Conservation (phyloP, 1,140 invertebrate species). For the Meteorus sp. region DNA sequence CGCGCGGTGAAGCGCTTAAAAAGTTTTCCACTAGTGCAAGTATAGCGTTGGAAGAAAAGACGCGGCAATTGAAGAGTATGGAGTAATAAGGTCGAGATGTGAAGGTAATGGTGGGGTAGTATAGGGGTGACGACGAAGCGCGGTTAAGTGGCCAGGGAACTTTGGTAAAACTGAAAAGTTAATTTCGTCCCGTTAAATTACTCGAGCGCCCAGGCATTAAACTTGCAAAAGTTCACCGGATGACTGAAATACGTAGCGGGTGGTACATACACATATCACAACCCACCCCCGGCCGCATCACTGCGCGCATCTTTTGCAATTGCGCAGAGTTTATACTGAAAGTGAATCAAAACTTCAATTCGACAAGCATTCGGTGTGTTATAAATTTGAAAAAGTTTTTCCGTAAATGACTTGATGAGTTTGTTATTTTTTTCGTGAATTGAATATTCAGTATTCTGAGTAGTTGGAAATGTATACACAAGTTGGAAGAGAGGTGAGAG, state of each 20-base stretch:
- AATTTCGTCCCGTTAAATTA: conserved; percentile 59
- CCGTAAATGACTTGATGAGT: conserved; percentile 7
- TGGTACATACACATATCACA: background rate
- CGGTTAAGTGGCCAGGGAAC: conserved; percentile 44
- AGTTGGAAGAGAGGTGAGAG: too few relatives aligned
- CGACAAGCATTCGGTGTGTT: conserved; percentile 13
- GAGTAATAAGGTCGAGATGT: conserved; percentile 18
- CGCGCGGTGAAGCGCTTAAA: conserved; percentile 50
- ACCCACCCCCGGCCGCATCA: background rate
- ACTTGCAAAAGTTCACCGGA: conserved; percentile 54
- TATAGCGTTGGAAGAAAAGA: background rate
- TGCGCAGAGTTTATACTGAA: too few relatives aligned
- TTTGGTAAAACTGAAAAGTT: conserved; percentile 59
- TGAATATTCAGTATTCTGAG: background rate
- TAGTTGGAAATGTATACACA: too few relatives aligned
- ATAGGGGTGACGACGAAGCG: conserved; percentile 17
- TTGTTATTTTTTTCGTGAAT: background rate
- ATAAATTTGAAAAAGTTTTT: conserved; percentile 15
- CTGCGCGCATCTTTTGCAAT: too few relatives aligned
- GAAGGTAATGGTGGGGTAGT: background rate
- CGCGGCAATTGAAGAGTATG: background rate
- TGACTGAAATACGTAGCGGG: conserved; percentile 53
- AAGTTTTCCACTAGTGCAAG: conserved; percentile 40
- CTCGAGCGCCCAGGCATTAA: conserved; percentile 55
- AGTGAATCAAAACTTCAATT: conserved; percentile 17